Evolutionary conservation across 2,888 invertebrate species (phyloP), one percentile per base, ranked within the genome.

Genomic region (Eucriotettix oculatus): DNA sequence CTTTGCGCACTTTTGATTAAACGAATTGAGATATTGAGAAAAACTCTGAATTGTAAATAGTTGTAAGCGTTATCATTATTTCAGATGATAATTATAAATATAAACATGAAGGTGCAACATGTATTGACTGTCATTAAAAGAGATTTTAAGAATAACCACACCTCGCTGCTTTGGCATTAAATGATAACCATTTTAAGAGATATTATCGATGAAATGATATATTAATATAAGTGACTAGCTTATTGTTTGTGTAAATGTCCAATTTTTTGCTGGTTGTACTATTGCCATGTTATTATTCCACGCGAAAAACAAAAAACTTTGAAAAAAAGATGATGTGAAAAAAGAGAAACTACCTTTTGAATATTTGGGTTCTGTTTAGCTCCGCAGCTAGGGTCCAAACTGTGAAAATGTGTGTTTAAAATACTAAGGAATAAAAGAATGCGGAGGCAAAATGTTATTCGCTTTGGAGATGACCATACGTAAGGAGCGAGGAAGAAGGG

Each of bases 71-170:
- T n/a, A 61, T 61, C 52, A 61, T 61, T 61, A 61, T 59, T 56
- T 16, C 42, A 61, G 17, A 53, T 29, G 72, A 74, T 74, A 75
- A 74, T 75, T 75, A 74, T 74, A 74, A 74, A 68, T 69, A 70
- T 40, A 61, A 63, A 29, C 29, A 29, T 29, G 29, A 29, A 29
- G 29, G 29, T 29, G 29, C 29, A 29, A 29, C 29, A 29, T 29
- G 29, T 29, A 29, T 57, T 58, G 43, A 58, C 53, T 62, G 52
- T 56, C 43, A 53, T 58, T 10, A 41, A 58, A 60, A 58, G 16
- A 40, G 42, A 57, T 58, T 42, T 42, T 43, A 58, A 58, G 54
- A 58, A 62, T 57, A 61, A 56, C 61, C 61, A 58, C 52, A 61
- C 58, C 58, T 58, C 61, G 60, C 60, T 60, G 53, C 57, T 61